phyloP scores from a whole-genome alignment of 2,113 vertebrate genomes.

The Galeopterus variegatus region DNA sequence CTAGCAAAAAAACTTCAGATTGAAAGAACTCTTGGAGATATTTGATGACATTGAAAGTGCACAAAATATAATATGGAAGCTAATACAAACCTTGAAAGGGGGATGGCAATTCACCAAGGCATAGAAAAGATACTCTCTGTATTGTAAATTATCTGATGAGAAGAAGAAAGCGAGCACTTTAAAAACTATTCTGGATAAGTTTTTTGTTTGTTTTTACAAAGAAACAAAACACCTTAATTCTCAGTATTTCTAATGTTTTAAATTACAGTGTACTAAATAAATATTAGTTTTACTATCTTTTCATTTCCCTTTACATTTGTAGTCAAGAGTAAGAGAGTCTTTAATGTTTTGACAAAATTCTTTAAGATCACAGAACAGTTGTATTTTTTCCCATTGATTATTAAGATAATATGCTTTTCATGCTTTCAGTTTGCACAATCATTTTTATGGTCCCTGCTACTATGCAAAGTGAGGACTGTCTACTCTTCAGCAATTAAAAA shows the following conservation, averaged over 20 bases:
- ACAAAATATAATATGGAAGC: no score
- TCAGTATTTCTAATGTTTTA: not conserved
- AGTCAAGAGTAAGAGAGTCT: not conserved
- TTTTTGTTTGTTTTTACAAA: not conserved
- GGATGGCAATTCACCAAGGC: no score
- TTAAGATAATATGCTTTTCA: not conserved
- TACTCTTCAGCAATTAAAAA: not conserved
- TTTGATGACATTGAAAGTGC: no score
- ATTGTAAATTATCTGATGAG: not conserved
- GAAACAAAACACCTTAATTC: not conserved
- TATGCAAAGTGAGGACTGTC: not conserved
- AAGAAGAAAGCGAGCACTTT: not conserved
- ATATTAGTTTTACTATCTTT: not conserved
- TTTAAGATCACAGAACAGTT: not conserved
- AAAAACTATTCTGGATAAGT: not conserved
- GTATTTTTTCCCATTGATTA: not conserved
- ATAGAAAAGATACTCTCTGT: no score
- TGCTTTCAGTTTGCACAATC: not conserved
- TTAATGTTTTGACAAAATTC: not conserved
- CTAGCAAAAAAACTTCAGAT: no score
- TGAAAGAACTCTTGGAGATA: no score
- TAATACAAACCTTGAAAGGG: no score
- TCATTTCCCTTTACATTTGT: constrained; percentile 25
- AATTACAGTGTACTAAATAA: not conserved
- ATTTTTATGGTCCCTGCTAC: not conserved